Percentiles rank a stretch among this genome's conserved stretches.
Evolutionary conservation across 2,888 invertebrate species (phyloP).

Genomic region (Cactoblastis cactorum): DNA sequence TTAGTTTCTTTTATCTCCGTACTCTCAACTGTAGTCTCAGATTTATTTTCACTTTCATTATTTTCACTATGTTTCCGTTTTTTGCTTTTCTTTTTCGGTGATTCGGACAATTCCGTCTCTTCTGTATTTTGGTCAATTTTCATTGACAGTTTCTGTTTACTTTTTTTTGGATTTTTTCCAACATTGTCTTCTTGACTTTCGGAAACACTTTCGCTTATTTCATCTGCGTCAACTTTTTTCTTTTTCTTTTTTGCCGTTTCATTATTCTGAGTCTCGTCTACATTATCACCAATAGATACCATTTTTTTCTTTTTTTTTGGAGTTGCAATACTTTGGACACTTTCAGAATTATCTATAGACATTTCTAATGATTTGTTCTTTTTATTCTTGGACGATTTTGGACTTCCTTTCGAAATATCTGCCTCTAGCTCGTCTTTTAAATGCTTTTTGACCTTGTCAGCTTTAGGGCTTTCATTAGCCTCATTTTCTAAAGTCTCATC

Average conservation of each 20-base stretch:
- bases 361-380: slow-evolving; percentile 22
- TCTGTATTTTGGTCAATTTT: slow-evolving; percentile 18
- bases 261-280: slow-evolving; percentile 25
- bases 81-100: slow-evolving; percentile 22
- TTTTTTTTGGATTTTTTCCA: slow-evolving; percentile 16
- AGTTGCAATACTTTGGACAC: slow-evolving; percentile 33
- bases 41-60: slow-evolving; percentile 9
- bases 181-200: slow-evolving; percentile 7
- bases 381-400: slow-evolving; percentile 31
- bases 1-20: not conserved
- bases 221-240: slow-evolving; percentile 25
- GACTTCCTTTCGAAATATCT: slow-evolving; percentile 23
- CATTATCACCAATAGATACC: not conserved
- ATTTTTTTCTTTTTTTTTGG: slow-evolving; percentile 16
- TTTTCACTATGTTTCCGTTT: slow-evolving; percentile 11
- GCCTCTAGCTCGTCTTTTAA: slow-evolving; percentile 53
- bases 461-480: slow-evolving; percentile 40
- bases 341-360: slow-evolving; percentile 14
- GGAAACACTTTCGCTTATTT: slow-evolving; percentile 8
- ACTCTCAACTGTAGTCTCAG: slow-evolving; percentile 9
- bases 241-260: slow-evolving; percentile 48
- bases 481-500: slow-evolving; percentile 49
- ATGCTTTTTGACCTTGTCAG: slow-evolving; percentile 67
- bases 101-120: slow-evolving; percentile 22
- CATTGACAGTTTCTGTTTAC: slow-evolving; percentile 24